phyloP scores from a whole-genome alignment of 1,140 invertebrate species.

The Cotesia typhae region DNA sequence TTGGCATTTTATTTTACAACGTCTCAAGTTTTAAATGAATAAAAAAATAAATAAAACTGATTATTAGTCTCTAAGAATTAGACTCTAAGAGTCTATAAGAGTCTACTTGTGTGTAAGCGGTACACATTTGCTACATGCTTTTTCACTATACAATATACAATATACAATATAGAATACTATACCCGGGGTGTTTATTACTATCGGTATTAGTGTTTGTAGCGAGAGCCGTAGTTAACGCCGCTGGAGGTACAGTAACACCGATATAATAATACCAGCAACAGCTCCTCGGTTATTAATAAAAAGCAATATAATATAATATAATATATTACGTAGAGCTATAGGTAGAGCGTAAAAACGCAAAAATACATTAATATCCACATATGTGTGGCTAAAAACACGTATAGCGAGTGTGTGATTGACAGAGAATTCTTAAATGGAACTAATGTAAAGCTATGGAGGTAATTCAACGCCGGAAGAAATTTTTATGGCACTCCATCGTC shows the following conservation, averaged over 20 bases:
- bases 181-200: too few relatives aligned
- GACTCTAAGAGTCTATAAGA: constrained; percentile 8
- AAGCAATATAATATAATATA: too few relatives aligned
- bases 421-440: constrained; percentile 16
- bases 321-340: too few relatives aligned
- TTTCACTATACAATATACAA: too few relatives aligned
- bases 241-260: too few relatives aligned
- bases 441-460: constrained; percentile 38
- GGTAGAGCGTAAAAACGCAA: neutral
- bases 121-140: neutral
- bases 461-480: constrained; percentile 56
- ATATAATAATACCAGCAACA: too few relatives aligned
- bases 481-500: constrained; percentile 54
- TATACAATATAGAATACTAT: too few relatives aligned
- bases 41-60: constrained; percentile 32
- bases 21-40: constrained; percentile 12
- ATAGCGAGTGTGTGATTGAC: constrained; percentile 1
- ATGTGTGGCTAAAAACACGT: neutral
- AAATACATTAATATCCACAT: neutral
- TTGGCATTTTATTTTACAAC: constrained; percentile 35
- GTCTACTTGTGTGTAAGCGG: neutral
- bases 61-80: constrained; percentile 16
- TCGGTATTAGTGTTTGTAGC: too few relatives aligned
- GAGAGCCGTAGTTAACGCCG: too few relatives aligned
- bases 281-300: too few relatives aligned